phyloP scores from a whole-genome alignment of 2,888 invertebrate genomes.

The Cephalotes varians region DNA sequence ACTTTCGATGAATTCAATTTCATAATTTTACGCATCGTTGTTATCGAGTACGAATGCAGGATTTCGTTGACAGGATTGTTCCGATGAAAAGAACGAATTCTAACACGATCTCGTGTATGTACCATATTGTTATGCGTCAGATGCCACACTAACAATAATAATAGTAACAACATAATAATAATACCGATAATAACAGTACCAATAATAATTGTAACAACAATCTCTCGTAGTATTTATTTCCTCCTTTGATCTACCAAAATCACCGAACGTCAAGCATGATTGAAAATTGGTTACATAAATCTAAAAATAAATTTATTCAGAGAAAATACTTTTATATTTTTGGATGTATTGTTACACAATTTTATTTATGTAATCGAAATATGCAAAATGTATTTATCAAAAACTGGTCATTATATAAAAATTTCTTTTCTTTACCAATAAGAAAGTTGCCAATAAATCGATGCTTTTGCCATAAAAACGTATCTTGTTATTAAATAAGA shows the following conservation, averaged over 20 bases:
- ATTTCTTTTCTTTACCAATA: background rate
- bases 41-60: constrained; percentile 53
- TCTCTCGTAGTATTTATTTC: constrained; percentile 39
- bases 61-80: constrained; percentile 48
- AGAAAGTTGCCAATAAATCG: background rate
- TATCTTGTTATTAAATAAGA: background rate
- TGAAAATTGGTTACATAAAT: background rate
- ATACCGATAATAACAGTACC: constrained; percentile 66
- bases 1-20: constrained; percentile 30
- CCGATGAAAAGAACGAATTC: constrained; percentile 8
- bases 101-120: constrained; percentile 51
- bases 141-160: constrained; percentile 79
- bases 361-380: background rate
- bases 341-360: background rate
- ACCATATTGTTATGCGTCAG: constrained; percentile 75
- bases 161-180: constrained; percentile 53
- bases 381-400: background rate
- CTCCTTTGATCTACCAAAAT: background rate
- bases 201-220: constrained; percentile 75
- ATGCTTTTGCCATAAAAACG: constrained; percentile 1
- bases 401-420: constrained; percentile 5
- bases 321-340: background rate
- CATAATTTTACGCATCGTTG: constrained; percentile 46
- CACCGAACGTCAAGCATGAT: background rate
- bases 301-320: background rate